Conservation (phyloP, 2,113 vertebrate genomes). For the Hippocampus mohnikei region DNA sequence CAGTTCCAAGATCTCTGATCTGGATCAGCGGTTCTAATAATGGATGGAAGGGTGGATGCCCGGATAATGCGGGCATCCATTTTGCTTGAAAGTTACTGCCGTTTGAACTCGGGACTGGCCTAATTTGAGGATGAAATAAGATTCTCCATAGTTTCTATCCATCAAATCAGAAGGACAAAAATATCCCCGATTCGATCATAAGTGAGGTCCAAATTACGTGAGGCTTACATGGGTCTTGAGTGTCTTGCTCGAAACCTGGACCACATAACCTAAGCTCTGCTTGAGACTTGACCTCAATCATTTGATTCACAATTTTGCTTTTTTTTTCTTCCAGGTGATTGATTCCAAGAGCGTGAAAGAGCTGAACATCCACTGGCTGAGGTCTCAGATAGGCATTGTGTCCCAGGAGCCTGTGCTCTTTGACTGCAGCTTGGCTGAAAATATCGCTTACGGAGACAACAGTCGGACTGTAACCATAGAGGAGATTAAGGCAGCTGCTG, state of each 20-base stretch:
- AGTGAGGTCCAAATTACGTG: not conserved
- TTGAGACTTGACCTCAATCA: not conserved
- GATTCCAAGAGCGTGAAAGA: slow-evolving; percentile 69
- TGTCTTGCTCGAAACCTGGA: not conserved
- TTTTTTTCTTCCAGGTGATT: slow-evolving; percentile 64
- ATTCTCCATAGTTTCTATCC: not conserved
- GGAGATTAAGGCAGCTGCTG: slow-evolving; percentile 82
- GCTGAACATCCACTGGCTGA: slow-evolving; percentile 85
- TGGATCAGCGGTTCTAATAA: too few relatives aligned
- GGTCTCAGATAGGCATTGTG: slow-evolving; percentile 88
- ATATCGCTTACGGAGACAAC: slow-evolving; percentile 94
- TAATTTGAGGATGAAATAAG: not conserved
- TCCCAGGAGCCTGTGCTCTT: slow-evolving; percentile 94
- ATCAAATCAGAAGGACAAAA: not conserved
- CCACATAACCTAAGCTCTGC: not conserved
- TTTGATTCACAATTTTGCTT: not conserved
- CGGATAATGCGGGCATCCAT: not conserved
- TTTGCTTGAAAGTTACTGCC: not conserved
- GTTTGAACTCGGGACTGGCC: not conserved
- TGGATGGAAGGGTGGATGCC: too few relatives aligned
- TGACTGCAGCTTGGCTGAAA: slow-evolving; percentile 88
- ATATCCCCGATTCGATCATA: not conserved
- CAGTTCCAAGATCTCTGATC: too few relatives aligned
- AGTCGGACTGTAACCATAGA: slow-evolving; percentile 74
- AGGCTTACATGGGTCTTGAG: not conserved